phyloP scores from a whole-genome alignment of 2,113 vertebrate species.

The Atractosteus spatula region DNA sequence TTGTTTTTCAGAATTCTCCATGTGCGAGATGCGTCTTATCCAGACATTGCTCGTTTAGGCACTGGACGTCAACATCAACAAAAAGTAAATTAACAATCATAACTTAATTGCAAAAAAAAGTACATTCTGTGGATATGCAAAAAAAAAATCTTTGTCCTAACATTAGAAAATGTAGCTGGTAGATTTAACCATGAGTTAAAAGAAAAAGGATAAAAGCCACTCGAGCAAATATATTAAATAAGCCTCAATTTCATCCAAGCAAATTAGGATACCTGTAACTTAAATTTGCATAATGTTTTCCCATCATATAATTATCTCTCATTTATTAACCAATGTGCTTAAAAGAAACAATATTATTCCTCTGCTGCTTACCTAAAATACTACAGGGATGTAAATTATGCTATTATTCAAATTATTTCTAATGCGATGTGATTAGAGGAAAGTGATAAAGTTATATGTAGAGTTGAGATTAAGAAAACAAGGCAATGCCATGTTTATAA shows the following conservation, averaged over 20 bases:
- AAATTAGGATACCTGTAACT: constrained; percentile 9
- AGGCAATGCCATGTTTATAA: too few relatives aligned
- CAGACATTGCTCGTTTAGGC: constrained; percentile 1
- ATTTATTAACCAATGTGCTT: constrained; percentile 4
- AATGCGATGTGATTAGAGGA: constrained; percentile 11
- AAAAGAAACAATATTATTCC: background rate
- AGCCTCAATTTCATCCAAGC: constrained; percentile 2
- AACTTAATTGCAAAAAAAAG: background rate
- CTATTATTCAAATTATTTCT: background rate
- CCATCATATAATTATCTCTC: constrained; percentile 16
- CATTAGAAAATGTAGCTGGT: background rate
- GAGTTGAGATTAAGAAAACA: too few relatives aligned
- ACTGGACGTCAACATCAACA: background rate
- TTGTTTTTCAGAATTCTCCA: too few relatives aligned
- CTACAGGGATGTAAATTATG: background rate
- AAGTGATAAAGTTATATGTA: background rate
- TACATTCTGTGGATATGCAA: background rate
- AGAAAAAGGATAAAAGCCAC: background rate
- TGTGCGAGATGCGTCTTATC: background rate
- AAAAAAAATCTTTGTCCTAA: background rate
- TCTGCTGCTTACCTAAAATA: background rate
- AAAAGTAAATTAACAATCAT: background rate
- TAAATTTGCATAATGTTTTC: constrained; percentile 7
- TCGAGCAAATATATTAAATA: constrained; percentile 4
- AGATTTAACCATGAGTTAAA: background rate